Conservation (phyloP, 2,113 vertebrate genomes). For the Puntigrus tetrazona region DNA sequence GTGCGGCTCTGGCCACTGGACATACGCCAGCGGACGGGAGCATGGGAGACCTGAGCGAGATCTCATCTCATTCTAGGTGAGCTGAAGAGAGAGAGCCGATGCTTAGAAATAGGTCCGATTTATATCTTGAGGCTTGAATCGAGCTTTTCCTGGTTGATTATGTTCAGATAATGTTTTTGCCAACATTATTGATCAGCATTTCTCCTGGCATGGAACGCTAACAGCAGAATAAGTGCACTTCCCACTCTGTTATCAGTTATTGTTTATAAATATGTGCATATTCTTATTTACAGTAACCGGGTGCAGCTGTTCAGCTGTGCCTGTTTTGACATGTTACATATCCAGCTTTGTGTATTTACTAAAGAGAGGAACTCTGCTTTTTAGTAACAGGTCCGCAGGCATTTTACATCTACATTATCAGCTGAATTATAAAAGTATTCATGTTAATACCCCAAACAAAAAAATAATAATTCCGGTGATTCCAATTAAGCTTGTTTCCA, state of each 20-base stretch:
- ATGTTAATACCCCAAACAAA: no score
- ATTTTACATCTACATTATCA: not conserved
- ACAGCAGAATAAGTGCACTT: not conserved
- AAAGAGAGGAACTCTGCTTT: not conserved
- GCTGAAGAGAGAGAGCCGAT: not conserved
- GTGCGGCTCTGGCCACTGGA: slow-evolving; percentile 73
- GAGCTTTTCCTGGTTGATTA: not conserved
- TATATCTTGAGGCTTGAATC: not conserved
- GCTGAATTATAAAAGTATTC: no score
- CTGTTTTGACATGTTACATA: not conserved
- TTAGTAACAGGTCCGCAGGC: not conserved
- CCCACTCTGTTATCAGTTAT: not conserved
- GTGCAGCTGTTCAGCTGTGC: not conserved
- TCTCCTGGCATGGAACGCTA: not conserved
- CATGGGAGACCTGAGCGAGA: slow-evolving; percentile 89
- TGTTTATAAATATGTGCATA: slow-evolving; percentile 16
- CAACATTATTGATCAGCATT: not conserved
- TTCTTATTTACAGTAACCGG: not conserved
- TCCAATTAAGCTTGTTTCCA: not conserved
- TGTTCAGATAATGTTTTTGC: not conserved
- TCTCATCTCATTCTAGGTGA: slow-evolving; percentile 93
- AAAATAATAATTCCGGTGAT: not conserved
- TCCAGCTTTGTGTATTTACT: not conserved
- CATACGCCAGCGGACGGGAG: slow-evolving; percentile 79
- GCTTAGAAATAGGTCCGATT: not conserved